A percentile compares a stretch with the other conserved stretches of the same genome.
Conservation (phyloP, 2,113 vertebrate species). For the Brachyistius frenatus region DNA sequence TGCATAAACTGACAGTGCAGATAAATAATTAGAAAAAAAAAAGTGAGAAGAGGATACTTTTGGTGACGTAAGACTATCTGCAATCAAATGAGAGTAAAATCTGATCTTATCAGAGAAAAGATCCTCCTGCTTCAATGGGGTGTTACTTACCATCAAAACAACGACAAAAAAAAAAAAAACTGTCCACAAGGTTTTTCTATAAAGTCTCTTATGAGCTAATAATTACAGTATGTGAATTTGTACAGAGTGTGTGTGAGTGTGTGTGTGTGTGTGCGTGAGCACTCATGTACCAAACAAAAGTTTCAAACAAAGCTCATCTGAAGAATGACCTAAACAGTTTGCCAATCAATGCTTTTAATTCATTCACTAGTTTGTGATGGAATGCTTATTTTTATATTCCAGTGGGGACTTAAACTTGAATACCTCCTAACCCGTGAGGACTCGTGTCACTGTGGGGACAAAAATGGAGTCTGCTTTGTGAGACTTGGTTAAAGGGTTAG, state of each 20-base stretch:
- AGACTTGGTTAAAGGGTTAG: too few species aligned
- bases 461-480: too few species aligned
- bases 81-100: background rate
- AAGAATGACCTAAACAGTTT: background rate
- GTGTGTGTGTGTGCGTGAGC: background rate
- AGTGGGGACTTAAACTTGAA: too few species aligned
- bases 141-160: background rate
- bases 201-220: background rate
- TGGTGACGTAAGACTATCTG: background rate
- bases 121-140: background rate
- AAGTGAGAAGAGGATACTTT: constrained; percentile 1
- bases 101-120: background rate
- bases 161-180: background rate
- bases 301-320: background rate
- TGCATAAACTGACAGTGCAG: background rate
- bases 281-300: too few species aligned
- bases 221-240: background rate
- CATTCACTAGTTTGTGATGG: background rate
- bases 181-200: background rate
- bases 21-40: background rate
- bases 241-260: background rate
- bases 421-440: too few species aligned
- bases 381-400: too few species aligned
- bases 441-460: too few species aligned
- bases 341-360: background rate